Evolutionary conservation across 2,113 vertebrate species (phyloP).

Genomic region (Scomber colias): DNA sequence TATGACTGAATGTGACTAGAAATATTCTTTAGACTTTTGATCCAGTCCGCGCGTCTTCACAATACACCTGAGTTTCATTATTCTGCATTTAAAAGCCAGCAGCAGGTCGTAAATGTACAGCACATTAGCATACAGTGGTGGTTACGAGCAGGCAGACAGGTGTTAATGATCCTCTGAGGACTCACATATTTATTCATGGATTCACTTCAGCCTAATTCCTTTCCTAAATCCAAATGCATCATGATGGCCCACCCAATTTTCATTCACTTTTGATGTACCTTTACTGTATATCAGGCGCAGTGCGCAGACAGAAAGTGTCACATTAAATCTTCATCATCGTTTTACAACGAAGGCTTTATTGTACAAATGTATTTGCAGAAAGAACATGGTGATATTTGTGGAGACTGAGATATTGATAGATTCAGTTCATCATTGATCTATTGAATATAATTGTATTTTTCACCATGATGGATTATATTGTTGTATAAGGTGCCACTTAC

Average conservation of each 20-base stretch:
- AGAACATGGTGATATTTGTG: conserved; percentile 6
- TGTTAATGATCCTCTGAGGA: conserved; percentile 78
- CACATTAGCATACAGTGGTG: conserved; percentile 72
- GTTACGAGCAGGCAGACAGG: conserved; percentile 66
- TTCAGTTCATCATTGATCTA: conserved; percentile 44
- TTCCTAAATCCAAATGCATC: conserved; percentile 50
- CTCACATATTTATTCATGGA: conserved; percentile 75
- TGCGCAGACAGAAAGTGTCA: conserved; percentile 59
- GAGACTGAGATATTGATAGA: conserved; percentile 31
- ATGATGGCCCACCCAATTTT: conserved; percentile 52
- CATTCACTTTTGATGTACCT: conserved; percentile 55
- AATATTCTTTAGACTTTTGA: conserved; percentile 66
- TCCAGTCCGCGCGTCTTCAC: conserved; percentile 30
- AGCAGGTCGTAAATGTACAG: conserved; percentile 58
- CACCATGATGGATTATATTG: neutral
- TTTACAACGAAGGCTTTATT: conserved; percentile 25
- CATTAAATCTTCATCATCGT: conserved; percentile 63
- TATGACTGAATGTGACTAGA: conserved; percentile 46
- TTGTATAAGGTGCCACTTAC: neutral
- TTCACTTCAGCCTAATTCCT: conserved; percentile 68
- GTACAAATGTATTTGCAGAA: conserved; percentile 29
- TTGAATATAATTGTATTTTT: conserved; percentile 2
- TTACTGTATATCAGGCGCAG: conserved; percentile 31
- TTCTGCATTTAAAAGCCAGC: conserved; percentile 64
- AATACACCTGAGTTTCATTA: conserved; percentile 66